These are phyloP conservation scores for Paralvinella palmiformis DNA, from an alignment of 1,140 invertebrate genomes.

Conservation along the genomic window DNA sequence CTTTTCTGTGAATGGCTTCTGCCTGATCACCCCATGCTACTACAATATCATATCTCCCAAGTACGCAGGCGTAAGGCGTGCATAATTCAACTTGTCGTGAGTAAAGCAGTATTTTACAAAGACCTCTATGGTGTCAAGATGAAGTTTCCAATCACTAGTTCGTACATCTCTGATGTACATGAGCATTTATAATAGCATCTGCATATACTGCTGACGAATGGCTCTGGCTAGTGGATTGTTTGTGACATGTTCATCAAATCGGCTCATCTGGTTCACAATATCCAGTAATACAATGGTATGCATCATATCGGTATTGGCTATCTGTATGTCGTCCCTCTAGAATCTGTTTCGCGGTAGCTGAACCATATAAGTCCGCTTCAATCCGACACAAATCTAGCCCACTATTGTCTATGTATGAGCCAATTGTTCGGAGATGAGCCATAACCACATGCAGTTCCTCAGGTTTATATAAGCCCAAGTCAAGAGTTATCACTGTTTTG, in stretches of 20 bases:
- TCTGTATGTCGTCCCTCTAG: background rate
- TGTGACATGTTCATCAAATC: no score
- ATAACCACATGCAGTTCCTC: background rate
- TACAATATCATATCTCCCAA: background rate
- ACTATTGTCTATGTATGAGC: background rate
- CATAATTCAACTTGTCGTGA: background rate
- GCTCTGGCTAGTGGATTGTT: background rate
- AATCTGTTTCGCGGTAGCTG: background rate
- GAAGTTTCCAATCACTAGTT: background rate
- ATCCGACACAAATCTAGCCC: background rate
- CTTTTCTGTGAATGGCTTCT: slow-evolving; percentile 1
- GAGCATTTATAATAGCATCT: slow-evolving; percentile 6
- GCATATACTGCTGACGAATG: background rate
- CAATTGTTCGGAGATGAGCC: slow-evolving; percentile 1
- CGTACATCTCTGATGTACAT: background rate
- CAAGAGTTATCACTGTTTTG: no score
- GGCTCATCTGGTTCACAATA: background rate
- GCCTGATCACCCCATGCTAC: slow-evolving; percentile 1
- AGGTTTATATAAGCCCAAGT: background rate
- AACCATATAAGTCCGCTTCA: background rate
- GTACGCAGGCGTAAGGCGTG: background rate
- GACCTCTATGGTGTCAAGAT: background rate
- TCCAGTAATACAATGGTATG: no score
- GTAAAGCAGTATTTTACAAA: slow-evolving; percentile 7
- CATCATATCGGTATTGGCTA: no score